Percentiles rank a stretch among this genome's conserved stretches.
Conservation (phyloP, 2,113 vertebrate species). For the Pavo muticus region DNA sequence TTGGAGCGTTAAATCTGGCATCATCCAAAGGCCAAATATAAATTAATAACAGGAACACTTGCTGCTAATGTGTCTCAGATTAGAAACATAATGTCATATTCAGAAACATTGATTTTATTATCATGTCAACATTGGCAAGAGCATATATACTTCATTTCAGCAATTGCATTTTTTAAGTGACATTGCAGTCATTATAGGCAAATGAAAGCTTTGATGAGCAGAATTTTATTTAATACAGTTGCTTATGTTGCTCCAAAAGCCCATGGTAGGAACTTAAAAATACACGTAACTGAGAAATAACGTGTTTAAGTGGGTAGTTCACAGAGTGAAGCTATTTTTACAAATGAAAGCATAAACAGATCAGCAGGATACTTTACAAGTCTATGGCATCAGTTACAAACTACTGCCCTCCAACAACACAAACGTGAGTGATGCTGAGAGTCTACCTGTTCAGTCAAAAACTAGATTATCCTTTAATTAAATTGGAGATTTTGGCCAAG, state of each 20-base stretch:
- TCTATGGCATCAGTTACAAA: constrained; percentile 4
- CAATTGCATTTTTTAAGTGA: constrained; percentile 11
- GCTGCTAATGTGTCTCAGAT: constrained; percentile 78
- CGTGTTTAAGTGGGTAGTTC: constrained; percentile 53
- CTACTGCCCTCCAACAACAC: constrained; percentile 27
- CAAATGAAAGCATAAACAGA: constrained; percentile 39
- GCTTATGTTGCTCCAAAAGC: constrained; percentile 39
- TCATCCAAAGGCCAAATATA: constrained; percentile 78
- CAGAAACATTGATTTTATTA: constrained; percentile 77
- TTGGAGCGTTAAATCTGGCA: constrained; percentile 74
- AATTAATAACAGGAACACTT: constrained; percentile 79
- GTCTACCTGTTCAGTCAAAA: constrained; percentile 49
- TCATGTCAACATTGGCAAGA: constrained; percentile 71
- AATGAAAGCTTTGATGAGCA: neutral
- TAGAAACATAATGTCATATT: constrained; percentile 72
- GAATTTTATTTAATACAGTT: neutral
- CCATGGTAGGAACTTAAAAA: constrained; percentile 26
- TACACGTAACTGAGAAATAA: constrained; percentile 26
- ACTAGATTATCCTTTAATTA: constrained; percentile 60
- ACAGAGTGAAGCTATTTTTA: constrained; percentile 63
- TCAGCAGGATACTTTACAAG: constrained; percentile 37
- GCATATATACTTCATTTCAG: constrained; percentile 48
- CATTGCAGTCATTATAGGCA: neutral
- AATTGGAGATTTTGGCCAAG: constrained; percentile 27
- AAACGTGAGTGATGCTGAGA: constrained; percentile 28